Base-by-base conservation (phyloP, 1,140 invertebrate genomes). In the Euura saliciscinereae region DNA sequence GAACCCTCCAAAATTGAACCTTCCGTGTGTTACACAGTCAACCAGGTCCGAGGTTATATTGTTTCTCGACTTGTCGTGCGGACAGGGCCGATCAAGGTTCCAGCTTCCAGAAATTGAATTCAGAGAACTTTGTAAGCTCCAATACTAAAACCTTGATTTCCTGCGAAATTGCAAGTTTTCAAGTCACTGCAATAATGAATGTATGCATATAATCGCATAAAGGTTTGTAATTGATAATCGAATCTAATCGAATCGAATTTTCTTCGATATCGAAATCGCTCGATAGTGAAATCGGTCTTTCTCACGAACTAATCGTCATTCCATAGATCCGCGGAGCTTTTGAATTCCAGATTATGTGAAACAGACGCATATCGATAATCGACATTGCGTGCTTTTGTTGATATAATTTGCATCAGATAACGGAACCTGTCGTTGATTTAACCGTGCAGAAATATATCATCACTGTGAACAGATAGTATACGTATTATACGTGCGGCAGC, bases 331-430 rank as follows among this genome's bases (percentile, higher is more conserved):
- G 10, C 13, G 2, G 51, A 59, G 6, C 28, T 59, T 3, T n/a
- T 11, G 51, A 59, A 59, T 59, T 11, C 10, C 51, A n/a, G 51
- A 59, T 59, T 5, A 59, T n/a, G 6, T 5, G 8, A 59, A 4
- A 59, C 13, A 59, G 10, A 4, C 13, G 6, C 13, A 8, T 59
- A 59, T 8, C 13, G 3, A 6, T 59, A 59, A 11, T 59, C 13
- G 13, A 11, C 10, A 59, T n/a, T 11, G 6, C 51, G 51, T 59
- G 13, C 51, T 11, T 59, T 59, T 5, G 51, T 59, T 59, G 51
- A n/a, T n/a, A n/a, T 59, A 59, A 59, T 59, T 59, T 59, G 51
- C 51, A 59, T 59, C 6, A n/a, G 13, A n/a, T 59, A 59, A n/a
- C 51, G 51, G 3, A 59, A 59, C 2, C 51, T 3, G 13, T n/a